phyloP scores from a whole-genome alignment of 2,113 vertebrate genomes.

The Sphaerodactylus townsendi region DNA sequence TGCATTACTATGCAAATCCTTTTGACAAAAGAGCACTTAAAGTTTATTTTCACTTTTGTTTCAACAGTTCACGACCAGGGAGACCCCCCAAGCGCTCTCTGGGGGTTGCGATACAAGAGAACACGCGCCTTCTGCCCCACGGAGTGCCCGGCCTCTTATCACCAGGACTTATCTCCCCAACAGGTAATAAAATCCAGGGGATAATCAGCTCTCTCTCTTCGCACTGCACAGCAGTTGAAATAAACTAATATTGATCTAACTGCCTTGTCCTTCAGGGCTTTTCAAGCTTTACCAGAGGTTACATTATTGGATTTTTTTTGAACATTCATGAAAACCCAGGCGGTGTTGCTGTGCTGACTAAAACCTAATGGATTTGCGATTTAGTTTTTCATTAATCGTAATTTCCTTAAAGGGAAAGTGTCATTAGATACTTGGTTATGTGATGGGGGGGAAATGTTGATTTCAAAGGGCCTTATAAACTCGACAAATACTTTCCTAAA shows the following conservation, averaged over 20 bases:
- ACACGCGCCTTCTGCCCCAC: constrained; percentile 84
- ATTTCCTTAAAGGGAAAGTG: constrained; percentile 67
- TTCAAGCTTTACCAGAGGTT: constrained; percentile 78
- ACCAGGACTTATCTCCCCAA: constrained; percentile 88
- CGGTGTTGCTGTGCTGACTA: constrained; percentile 59
- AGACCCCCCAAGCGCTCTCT: constrained; percentile 90
- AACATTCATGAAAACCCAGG: constrained; percentile 60
- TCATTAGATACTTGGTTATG: constrained; percentile 61
- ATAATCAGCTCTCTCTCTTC: constrained; percentile 64
- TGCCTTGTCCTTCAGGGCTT: constrained; percentile 78
- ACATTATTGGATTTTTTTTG: constrained; percentile 78
- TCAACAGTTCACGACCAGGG: constrained; percentile 87
- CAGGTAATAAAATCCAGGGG: constrained; percentile 81
- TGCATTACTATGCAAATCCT: constrained; percentile 6
- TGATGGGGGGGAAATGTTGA: constrained; percentile 6
- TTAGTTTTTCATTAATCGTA: constrained; percentile 69
- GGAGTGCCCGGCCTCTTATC: constrained; percentile 86
- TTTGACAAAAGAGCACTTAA: constrained; percentile 39
- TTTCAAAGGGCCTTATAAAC: constrained; percentile 17
- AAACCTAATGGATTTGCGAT: constrained; percentile 72
- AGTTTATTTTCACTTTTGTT: constrained; percentile 61
- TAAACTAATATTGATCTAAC: constrained; percentile 82
- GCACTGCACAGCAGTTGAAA: constrained; percentile 71
- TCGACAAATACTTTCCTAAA: constrained; percentile 48
- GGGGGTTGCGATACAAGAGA: constrained; percentile 84